Conservation (phyloP, 2,113 vertebrate species). For the Eclectus roratus region DNA sequence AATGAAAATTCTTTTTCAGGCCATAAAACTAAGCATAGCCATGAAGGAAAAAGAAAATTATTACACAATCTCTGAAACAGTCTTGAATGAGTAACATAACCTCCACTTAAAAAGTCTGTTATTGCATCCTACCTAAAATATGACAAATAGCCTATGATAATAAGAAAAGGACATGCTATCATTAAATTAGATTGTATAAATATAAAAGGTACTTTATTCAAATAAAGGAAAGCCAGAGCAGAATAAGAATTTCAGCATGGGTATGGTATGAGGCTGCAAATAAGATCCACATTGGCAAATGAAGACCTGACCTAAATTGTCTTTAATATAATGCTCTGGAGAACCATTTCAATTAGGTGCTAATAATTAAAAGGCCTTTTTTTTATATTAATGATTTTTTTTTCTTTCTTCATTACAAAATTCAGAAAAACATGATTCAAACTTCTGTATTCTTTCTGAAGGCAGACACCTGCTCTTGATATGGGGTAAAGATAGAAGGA, state of each 20-base stretch:
- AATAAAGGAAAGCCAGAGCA: background rate
- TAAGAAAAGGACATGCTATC: background rate
- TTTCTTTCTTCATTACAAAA: background rate
- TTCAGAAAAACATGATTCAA: background rate
- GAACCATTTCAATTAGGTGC: constrained; percentile 16
- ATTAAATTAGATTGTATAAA: constrained; percentile 21
- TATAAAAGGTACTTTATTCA: background rate
- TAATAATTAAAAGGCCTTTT: background rate
- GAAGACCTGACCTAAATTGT: constrained; percentile 4
- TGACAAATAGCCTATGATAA: constrained; percentile 4
- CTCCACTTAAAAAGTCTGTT: constrained; percentile 7
- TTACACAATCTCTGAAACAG: constrained; percentile 6
- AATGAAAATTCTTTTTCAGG: background rate
- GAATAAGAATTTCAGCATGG: background rate
- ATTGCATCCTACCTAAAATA: constrained; percentile 33
- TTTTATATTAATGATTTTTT: background rate
- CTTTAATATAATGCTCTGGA: background rate
- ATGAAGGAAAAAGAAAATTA: constrained; percentile 6
- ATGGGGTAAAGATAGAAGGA: background rate
- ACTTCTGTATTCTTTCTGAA: background rate
- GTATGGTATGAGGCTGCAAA: background rate
- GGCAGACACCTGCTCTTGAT: background rate
- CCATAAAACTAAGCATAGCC: constrained; percentile 11
- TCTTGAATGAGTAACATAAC: background rate
- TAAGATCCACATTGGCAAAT: background rate